phyloP scores from a whole-genome alignment of 1,140 invertebrate genomes.

The Luehdorfia chinensis region DNA sequence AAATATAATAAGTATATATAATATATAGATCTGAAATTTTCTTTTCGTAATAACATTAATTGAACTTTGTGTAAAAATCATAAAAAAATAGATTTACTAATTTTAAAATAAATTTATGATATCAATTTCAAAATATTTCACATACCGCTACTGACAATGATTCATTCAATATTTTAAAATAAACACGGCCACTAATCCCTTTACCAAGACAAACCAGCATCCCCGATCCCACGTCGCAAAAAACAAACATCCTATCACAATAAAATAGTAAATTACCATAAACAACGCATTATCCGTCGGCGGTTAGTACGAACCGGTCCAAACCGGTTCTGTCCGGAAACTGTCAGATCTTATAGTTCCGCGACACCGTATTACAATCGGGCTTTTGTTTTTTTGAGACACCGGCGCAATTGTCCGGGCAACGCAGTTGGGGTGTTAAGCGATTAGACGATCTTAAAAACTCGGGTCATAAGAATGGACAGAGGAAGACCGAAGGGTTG shows the following conservation, averaged over 20 bases:
- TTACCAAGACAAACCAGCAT: conserved; percentile 36
- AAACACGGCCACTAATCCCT: conserved; percentile 58
- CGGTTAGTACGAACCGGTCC: conserved; percentile 42
- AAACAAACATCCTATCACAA: conserved; percentile 47
- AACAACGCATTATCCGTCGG: conserved; percentile 60
- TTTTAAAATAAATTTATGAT: too few species aligned
- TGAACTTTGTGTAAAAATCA: too few species aligned
- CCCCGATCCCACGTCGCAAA: conserved; percentile 43
- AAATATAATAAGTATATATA: too few species aligned
- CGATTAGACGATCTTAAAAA: conserved; percentile 43
- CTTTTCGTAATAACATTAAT: too few species aligned
- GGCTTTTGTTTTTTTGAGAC: conserved; percentile 52
- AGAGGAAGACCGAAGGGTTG: conserved; percentile 27
- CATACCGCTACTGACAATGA: too few species aligned
- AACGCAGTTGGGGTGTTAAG: conserved; percentile 38
- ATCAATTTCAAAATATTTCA: too few species aligned
- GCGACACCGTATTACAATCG: conserved; percentile 56
- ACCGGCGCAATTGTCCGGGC: conserved; percentile 37
- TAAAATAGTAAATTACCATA: conserved; percentile 67
- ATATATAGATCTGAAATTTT: too few species aligned
- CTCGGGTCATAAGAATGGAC: conserved; percentile 26
- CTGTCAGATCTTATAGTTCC: conserved; percentile 44
- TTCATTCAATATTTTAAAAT: conserved; percentile 7
- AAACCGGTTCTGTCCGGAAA: conserved; percentile 58
- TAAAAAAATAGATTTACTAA: too few species aligned